Percentiles rank a stretch among this genome's conserved stretches.
These are phyloP conservation scores for Lepisosteus osseus DNA, from an alignment of 2,113 vertebrate genomes.

Conservation along the genomic window DNA sequence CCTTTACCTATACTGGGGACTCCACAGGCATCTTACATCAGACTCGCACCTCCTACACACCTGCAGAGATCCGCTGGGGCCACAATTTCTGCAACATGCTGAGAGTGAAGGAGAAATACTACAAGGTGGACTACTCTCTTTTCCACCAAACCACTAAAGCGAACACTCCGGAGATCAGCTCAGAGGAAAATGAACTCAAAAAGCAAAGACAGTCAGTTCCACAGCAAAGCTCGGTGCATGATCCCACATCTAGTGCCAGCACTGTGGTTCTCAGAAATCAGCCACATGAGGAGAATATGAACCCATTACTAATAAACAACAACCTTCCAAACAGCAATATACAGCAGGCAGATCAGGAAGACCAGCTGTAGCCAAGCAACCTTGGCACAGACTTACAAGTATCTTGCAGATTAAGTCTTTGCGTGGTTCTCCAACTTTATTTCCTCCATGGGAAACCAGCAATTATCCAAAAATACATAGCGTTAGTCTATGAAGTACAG, in stretches of 20 bases:
- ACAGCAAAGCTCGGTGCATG: neutral
- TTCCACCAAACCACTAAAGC: slow-evolving; percentile 88
- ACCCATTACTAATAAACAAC: slow-evolving; percentile 32
- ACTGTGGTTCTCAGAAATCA: no score
- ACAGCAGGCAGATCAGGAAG: no score
- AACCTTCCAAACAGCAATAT: slow-evolving; percentile 33
- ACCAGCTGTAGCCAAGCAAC: no score
- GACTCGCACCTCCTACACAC: slow-evolving; percentile 83
- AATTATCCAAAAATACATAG: no score
- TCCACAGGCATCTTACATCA: slow-evolving; percentile 89
- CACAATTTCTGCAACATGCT: slow-evolving; percentile 87
- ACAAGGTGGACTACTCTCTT: slow-evolving; percentile 82
- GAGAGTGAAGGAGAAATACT: slow-evolving; percentile 72
- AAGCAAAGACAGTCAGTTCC: slow-evolving; percentile 50
- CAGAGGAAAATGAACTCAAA: slow-evolving; percentile 73
- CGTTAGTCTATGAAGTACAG: no score
- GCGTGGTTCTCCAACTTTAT: no score
- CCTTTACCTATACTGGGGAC: slow-evolving; percentile 88
- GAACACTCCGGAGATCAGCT: slow-evolving; percentile 77
- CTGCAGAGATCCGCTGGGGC: slow-evolving; percentile 89
- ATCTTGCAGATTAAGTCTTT: no score
- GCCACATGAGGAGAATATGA: slow-evolving; percentile 12
- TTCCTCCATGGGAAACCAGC: no score
- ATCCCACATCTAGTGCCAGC: neutral
- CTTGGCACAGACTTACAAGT: no score